Percentiles rank a stretch among this genome's conserved stretches.
Evolutionary conservation across 2,888 invertebrate genomes (phyloP).

Genomic region (Griposia aprilina): DNA sequence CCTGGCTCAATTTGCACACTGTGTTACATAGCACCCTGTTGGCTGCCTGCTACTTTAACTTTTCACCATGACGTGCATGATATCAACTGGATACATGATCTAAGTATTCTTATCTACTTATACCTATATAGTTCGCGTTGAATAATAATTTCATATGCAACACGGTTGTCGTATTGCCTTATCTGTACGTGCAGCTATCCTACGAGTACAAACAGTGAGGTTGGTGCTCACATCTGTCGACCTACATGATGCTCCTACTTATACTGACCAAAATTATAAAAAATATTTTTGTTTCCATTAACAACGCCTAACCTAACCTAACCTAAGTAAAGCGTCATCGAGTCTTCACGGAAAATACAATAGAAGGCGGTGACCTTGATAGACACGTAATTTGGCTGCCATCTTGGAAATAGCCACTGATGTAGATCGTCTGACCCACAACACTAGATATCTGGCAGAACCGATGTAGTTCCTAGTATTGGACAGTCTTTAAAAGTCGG

Average conservation of each 20-base stretch:
- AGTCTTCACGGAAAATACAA: not conserved
- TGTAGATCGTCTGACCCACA: not conserved
- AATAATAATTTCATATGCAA: not conserved
- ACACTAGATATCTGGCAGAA: not conserved
- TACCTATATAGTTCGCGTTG: not conserved
- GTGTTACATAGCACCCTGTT: not conserved
- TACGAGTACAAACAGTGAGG: not conserved
- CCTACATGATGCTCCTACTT: not conserved
- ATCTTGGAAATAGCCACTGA: slow-evolving; percentile 7
- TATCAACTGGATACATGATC: not conserved
- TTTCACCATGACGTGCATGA: not conserved
- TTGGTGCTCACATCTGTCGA: not conserved
- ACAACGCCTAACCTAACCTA: too few species aligned
- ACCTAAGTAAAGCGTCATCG: not conserved
- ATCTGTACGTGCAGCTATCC: not conserved
- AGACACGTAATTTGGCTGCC: not conserved
- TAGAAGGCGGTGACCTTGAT: not conserved
- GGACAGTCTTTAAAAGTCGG: not conserved
- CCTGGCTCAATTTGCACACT: not conserved
- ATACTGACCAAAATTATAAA: not conserved
- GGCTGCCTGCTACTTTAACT: not conserved
- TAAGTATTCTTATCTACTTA: not conserved
- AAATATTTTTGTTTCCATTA: not conserved
- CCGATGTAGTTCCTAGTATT: not conserved
- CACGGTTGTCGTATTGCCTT: not conserved